These are phyloP conservation scores for Epinephelus fuscoguttatus DNA, from an alignment of 2,113 vertebrate species.

Conservation along the genomic window DNA sequence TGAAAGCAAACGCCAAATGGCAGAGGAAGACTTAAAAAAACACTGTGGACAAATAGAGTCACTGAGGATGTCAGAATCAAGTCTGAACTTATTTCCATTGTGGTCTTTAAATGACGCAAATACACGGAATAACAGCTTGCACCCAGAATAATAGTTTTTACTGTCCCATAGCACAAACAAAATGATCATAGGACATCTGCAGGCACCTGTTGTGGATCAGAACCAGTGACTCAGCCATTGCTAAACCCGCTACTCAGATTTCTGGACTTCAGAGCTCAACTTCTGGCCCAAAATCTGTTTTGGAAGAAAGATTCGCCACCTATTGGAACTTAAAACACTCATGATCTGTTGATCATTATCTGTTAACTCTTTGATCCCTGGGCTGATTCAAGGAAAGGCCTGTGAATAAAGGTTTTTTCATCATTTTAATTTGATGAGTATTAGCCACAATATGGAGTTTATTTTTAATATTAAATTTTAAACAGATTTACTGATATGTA, in stretches of 20 bases:
- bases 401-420: neutral
- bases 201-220: constrained; percentile 44
- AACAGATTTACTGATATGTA: neutral
- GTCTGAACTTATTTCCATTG: constrained; percentile 5
- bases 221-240: constrained; percentile 1
- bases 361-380: neutral
- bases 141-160: constrained; percentile 13
- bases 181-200: constrained; percentile 13
- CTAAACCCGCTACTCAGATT: constrained; percentile 16
- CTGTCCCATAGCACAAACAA: constrained; percentile 14
- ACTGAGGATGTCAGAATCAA: constrained; percentile 8
- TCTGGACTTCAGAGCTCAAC: neutral
- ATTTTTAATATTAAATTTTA: neutral
- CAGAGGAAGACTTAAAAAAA: neutral
- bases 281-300: neutral
- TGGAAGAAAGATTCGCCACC: neutral
- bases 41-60: neutral
- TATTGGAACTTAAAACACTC: neutral
- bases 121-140: neutral
- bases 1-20: neutral
- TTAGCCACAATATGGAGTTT: neutral
- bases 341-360: neutral
- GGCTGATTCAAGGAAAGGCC: neutral
- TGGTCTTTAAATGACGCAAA: neutral
- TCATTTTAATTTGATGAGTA: neutral